These are phyloP conservation scores for Galeopsomyia nigrocyanea DNA, from an alignment of 2,888 invertebrate genomes.

Conservation along the genomic window DNA sequence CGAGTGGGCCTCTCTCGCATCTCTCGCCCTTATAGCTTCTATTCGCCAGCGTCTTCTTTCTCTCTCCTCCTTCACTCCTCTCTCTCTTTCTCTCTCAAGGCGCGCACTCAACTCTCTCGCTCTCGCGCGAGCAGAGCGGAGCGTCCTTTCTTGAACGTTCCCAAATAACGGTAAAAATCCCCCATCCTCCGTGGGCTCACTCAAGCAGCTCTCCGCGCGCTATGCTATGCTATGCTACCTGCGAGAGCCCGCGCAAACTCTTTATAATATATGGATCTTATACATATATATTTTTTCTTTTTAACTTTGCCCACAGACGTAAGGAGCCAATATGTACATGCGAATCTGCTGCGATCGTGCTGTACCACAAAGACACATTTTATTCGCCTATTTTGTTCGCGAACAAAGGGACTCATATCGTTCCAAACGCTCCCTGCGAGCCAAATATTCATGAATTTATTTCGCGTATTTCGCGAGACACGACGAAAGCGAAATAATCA, in stretches of 20 bases:
- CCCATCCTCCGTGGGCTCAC: conserved; percentile 25
- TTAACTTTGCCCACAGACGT: conserved; percentile 20
- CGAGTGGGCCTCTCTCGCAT: conserved; percentile 41
- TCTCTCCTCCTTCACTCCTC: conserved; percentile 33
- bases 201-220: not conserved
- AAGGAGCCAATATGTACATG: conserved; percentile 26
- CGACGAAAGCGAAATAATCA: no score
- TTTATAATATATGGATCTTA: conserved; percentile 23
- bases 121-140: conserved; percentile 2
- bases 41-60: conserved; percentile 38
- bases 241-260: conserved; percentile 25
- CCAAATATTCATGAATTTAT: no score
- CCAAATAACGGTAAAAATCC: conserved; percentile 58
- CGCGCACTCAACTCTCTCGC: conserved; percentile 15
- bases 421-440: no score
- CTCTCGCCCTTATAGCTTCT: conserved; percentile 50
- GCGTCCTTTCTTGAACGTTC: conserved; percentile 52
- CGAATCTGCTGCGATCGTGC: conserved; percentile 22
- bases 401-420: no score
- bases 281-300: conserved; percentile 2
- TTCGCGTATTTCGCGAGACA: no score
- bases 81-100: conserved; percentile 38
- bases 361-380: conserved; percentile 10
- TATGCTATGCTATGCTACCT: not conserved
- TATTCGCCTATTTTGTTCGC: not conserved